Percentiles rank a stretch among this genome's conserved stretches.
Conservation (phyloP, 2,797 vertebrate species). For the Petrocephalus sullivani region DNA sequence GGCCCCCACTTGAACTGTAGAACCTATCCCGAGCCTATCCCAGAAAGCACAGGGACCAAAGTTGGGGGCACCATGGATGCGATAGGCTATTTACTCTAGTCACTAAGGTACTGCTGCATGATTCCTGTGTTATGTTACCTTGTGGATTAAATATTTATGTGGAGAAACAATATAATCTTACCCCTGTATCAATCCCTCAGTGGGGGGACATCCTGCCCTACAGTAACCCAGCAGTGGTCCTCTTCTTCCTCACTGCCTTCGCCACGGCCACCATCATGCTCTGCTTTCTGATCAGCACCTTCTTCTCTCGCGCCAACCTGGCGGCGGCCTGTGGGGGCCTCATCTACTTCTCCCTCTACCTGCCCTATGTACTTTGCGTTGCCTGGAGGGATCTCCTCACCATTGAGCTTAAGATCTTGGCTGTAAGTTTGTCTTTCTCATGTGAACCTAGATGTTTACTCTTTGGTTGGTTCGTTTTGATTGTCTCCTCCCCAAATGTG, state of each 20-base stretch:
- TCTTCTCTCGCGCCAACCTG: slow-evolving; percentile 81
- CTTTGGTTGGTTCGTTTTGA: background rate
- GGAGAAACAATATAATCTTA: background rate
- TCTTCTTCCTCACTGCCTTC: slow-evolving; percentile 78
- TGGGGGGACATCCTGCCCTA: slow-evolving; percentile 80
- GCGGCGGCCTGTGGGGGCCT: slow-evolving; percentile 81
- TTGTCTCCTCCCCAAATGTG: background rate
- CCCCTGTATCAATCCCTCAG: slow-evolving; percentile 45
- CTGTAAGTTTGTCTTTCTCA: slow-evolving; percentile 59
- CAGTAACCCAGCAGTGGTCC: slow-evolving; percentile 70
- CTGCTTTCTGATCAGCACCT: slow-evolving; percentile 83
- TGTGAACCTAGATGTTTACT: background rate
- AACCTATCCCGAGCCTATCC: background rate
- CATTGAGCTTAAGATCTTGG: slow-evolving; percentile 53
- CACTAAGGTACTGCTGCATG: background rate
- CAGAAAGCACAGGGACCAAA: background rate
- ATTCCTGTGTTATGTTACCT: background rate
- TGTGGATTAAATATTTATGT: background rate
- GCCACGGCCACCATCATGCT: slow-evolving; percentile 83
- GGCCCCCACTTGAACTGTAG: background rate
- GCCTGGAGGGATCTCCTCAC: slow-evolving; percentile 78
- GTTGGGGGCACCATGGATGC: background rate
- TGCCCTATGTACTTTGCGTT: slow-evolving; percentile 79
- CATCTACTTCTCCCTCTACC: slow-evolving; percentile 77
- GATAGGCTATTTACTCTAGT: background rate